Evolutionary conservation across 2,113 vertebrate species (phyloP), one percentile per base, ranked within the genome.

Genomic region (Cromileptes altivelis): DNA sequence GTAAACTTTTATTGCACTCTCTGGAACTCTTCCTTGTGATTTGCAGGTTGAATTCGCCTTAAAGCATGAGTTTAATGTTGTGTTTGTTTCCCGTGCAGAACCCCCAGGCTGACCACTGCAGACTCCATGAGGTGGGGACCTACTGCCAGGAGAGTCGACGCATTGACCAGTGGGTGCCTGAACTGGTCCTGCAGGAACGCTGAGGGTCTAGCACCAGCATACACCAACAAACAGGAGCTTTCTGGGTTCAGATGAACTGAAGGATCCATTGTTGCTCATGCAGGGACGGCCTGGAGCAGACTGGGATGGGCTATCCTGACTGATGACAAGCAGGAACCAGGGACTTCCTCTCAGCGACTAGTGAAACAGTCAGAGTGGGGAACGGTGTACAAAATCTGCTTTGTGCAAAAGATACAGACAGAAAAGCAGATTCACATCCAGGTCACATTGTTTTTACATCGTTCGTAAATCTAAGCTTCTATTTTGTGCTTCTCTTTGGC

Each of bases 101-200:
- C 58, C 93, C 96, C 0, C 96, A 97, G 71, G 96, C 95, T 0
- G 96, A 98, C 0, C 84, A 96, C 2, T 96, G 95, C 95, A 96
- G 96, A 0, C 56, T 98, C 25, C 96, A 96, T 0, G 96, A 97
- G 77, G 96, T 99, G 42, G 97, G 96, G 47, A 95, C 70, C 5
- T 99, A 97, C 80, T 99, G 97, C 52, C 93, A 96, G 52, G 97
- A 99, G 77, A 97, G 97, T 83, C 94, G 96, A 0, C 95, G 95
- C 18, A 94, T 91, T 30, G 95, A 99, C 87, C 97, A 98, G 90
- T 98, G 97, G 97, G 95, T 98, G 6, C 97, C 97, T 0, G 96
- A 84, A 61, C 93, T 99, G 18, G 90, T 96, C 17, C 95, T 99
- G 76, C 95, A 96, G 64, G 96, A 97, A 8, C 97, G 96, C 81